phyloP scores from a whole-genome alignment of 64 coral and sea anemone genomes.

The Montipora sp. region DNA sequence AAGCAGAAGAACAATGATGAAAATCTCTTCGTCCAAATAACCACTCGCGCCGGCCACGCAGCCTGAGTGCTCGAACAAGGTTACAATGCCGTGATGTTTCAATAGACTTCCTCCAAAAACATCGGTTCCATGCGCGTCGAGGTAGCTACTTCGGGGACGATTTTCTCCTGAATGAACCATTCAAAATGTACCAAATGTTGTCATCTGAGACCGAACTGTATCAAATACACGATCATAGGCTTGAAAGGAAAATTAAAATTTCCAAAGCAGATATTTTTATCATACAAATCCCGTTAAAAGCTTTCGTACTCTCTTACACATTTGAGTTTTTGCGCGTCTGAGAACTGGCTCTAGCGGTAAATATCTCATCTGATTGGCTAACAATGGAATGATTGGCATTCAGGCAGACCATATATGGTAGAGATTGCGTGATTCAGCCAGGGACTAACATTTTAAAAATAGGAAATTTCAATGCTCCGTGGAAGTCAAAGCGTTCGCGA shows the following conservation, averaged over 20 bases:
- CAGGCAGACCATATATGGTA: conserved; percentile 67
- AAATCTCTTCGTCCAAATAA: conserved; percentile 20
- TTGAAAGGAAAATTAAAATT: conserved; percentile 14
- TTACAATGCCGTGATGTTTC: conserved; percentile 86
- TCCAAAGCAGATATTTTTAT: conserved; percentile 44
- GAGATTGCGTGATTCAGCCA: conserved; percentile 25
- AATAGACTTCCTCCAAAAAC: conserved; percentile 87
- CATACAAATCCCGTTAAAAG: conserved; percentile 60
- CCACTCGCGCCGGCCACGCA: conserved; percentile 10
- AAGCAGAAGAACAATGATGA: background rate
- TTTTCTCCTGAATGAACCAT: conserved; percentile 59
- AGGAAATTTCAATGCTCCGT: background rate
- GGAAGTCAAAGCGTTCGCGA: background rate
- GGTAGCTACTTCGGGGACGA: conserved; percentile 27
- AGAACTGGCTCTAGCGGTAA: conserved; percentile 77
- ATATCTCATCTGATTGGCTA: conserved; percentile 72
- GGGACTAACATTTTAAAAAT: background rate
- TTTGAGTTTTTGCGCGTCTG: conserved; percentile 96
- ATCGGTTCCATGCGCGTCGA: conserved; percentile 28
- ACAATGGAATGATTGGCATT: conserved; percentile 73
- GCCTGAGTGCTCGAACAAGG: conserved; percentile 59
- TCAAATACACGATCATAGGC: conserved; percentile 33
- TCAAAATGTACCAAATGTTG: conserved; percentile 56
- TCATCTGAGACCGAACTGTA: conserved; percentile 28
- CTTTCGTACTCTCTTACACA: conserved; percentile 64